phyloP scores from a whole-genome alignment of 2,113 vertebrate species.

The Speoplatyrhinus poulsoni region DNA sequence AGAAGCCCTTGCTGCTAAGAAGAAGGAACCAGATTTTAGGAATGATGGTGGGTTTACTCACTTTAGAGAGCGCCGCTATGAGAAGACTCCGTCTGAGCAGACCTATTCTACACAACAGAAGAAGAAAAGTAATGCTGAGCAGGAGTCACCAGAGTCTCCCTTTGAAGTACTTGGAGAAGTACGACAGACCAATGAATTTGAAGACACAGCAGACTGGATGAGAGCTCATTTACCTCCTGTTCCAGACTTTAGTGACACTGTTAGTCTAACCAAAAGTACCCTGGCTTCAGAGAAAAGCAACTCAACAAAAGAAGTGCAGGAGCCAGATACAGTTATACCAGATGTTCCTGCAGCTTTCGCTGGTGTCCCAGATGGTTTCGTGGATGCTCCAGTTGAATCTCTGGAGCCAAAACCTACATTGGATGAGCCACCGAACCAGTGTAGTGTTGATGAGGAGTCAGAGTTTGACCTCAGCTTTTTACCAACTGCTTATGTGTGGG shows the following conservation, averaged over 20 bases:
- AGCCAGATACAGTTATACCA: conserved; percentile 35
- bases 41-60: conserved; percentile 58
- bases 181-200: conserved; percentile 75
- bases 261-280: conserved; percentile 52
- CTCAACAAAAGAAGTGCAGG: conserved; percentile 48
- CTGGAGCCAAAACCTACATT: conserved; percentile 36
- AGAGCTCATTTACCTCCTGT: conserved; percentile 75
- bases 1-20: conserved; percentile 71
- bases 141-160: conserved; percentile 85
- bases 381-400: conserved; percentile 59
- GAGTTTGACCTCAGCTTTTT: conserved; percentile 77
- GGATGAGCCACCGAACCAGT: conserved; percentile 46
- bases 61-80: conserved; percentile 65
- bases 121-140: conserved; percentile 49
- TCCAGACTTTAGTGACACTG: conserved; percentile 66
- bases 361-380: conserved; percentile 74
- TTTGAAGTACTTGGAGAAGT: conserved; percentile 85
- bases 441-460: conserved; percentile 63
- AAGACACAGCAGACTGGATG: conserved; percentile 78
- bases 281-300: conserved; percentile 33
- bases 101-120: conserved; percentile 44
- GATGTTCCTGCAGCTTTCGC: conserved; percentile 60
- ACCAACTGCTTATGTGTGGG: conserved; percentile 78
- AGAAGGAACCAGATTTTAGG: conserved; percentile 69
- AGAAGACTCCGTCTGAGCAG: conserved; percentile 56